Conservation (phyloP, 2,797 vertebrate genomes). For the Sternarchorhynchus goeldii region DNA sequence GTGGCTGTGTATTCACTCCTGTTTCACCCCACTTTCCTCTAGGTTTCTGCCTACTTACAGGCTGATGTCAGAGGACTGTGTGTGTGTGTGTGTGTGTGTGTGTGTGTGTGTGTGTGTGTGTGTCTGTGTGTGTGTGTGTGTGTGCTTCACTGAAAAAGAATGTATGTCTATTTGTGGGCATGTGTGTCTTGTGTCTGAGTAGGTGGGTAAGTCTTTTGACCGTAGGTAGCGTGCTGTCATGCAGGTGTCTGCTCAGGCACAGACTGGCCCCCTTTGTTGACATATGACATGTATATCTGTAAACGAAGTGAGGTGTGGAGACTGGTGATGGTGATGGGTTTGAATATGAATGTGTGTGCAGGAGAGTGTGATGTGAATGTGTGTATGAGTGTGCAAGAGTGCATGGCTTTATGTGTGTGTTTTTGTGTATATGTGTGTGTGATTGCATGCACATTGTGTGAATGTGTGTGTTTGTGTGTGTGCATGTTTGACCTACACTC, state of each 20-base stretch:
- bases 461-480: slow-evolving; percentile 17
- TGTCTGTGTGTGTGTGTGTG: not conserved
- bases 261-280: slow-evolving; percentile 28
- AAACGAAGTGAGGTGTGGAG: slow-evolving; percentile 25
- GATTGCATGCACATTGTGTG: not conserved
- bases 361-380: not conserved
- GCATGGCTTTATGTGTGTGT: not conserved
- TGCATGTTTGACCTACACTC: slow-evolving; percentile 18
- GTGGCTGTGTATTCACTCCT: slow-evolving; percentile 1
- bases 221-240: not conserved
- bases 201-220: not conserved
- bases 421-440: not conserved
- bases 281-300: slow-evolving; percentile 33
- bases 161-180: not conserved
- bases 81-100: not conserved
- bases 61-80: not conserved
- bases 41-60: not conserved
- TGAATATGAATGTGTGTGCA: not conserved
- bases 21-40: not conserved
- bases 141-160: not conserved
- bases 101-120: not conserved
- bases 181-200: not conserved
- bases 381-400: not conserved
- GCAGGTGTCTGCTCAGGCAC: not conserved
- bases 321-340: slow-evolving; percentile 32